These are phyloP conservation scores for Apomyelois bistriatella DNA, from an alignment of 2,888 invertebrate species.

Conservation along the genomic window DNA sequence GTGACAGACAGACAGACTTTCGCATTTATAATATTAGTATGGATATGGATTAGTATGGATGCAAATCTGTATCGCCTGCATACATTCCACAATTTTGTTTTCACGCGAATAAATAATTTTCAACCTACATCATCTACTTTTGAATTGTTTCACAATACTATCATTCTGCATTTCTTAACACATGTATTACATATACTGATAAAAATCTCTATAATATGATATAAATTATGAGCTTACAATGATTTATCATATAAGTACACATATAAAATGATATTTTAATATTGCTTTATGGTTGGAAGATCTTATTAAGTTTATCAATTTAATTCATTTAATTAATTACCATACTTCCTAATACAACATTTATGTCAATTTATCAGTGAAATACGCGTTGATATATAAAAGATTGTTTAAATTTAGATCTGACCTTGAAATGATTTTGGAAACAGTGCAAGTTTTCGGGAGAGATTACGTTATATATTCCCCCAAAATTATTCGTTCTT, in stretches of 20 bases:
- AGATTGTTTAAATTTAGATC: slow-evolving; percentile 5
- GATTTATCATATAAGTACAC: slow-evolving; percentile 33
- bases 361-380: slow-evolving; percentile 9
- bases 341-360: slow-evolving; percentile 10
- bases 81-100: no score
- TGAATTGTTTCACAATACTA: slow-evolving; percentile 14
- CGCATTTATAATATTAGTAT: no score
- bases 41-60: no score
- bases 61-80: no score
- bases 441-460: no score
- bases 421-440: slow-evolving; percentile 23
- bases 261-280: slow-evolving; percentile 58
- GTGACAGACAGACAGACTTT: no score
- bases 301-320: slow-evolving; percentile 33
- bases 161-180: slow-evolving; percentile 11
- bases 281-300: slow-evolving; percentile 66
- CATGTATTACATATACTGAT: slow-evolving; percentile 13
- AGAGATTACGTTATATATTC: no score
- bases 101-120: background rate
- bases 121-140: slow-evolving; percentile 11
- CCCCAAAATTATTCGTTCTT: background rate
- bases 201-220: slow-evolving; percentile 28
- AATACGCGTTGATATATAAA: slow-evolving; percentile 10
- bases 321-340: slow-evolving; percentile 13
- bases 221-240: slow-evolving; percentile 26